Conservation (phyloP, 2,797 vertebrate genomes). For the Clamator glandarius region DNA sequence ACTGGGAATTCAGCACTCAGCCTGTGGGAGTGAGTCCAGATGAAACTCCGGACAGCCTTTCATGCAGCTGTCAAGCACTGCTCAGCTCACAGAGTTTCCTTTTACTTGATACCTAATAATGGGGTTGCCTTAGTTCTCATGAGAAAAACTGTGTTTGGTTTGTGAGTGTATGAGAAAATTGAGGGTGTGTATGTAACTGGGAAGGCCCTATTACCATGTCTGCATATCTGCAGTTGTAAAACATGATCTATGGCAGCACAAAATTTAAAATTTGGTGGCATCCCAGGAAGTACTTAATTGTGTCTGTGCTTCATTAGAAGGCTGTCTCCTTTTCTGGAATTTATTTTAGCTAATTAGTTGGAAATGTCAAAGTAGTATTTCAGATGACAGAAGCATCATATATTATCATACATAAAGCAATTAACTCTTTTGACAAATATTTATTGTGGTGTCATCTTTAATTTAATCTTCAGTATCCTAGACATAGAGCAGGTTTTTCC, state of each 20-base stretch:
- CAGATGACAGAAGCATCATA: conserved; percentile 53
- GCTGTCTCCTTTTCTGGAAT: conserved; percentile 67
- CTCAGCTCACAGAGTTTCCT: not conserved
- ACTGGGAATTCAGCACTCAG: not conserved
- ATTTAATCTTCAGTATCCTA: conserved; percentile 29
- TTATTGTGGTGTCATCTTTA: conserved; percentile 53
- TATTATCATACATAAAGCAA: conserved; percentile 42
- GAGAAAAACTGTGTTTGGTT: conserved; percentile 27
- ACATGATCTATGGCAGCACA: not conserved
- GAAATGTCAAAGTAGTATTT: conserved; percentile 74
- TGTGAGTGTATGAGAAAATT: conserved; percentile 26
- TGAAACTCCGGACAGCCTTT: not conserved
- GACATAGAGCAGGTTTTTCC: conserved; percentile 4
- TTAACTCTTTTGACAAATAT: conserved; percentile 65
- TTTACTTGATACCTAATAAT: conserved; percentile 5
- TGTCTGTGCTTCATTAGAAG: conserved; percentile 43
- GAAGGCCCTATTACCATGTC: not conserved
- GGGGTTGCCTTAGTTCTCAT: not conserved
- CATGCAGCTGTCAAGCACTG: not conserved
- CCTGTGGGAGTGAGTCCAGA: not conserved
- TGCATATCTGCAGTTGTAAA: conserved; percentile 46
- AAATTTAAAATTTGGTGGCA: conserved; percentile 48
- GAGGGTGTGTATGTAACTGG: conserved; percentile 19
- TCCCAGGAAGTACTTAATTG: conserved; percentile 59
- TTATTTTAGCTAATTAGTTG: conserved; percentile 76